Conservation (phyloP, 2,888 invertebrate species). For the Drosophila greeni region DNA sequence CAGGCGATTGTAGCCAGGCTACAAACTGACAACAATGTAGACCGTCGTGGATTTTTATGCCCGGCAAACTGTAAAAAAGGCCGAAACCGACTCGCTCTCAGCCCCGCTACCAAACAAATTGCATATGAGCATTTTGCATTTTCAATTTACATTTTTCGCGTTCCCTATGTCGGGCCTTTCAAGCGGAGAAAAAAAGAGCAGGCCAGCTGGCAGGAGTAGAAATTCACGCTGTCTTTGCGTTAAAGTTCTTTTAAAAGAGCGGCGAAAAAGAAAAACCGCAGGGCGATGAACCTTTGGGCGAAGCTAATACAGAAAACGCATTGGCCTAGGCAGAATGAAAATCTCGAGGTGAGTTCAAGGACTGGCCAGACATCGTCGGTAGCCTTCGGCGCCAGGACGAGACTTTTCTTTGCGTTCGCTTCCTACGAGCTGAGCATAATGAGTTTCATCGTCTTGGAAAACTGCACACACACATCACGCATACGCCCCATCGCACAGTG, state of each 20-base stretch:
- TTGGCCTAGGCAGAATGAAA: slow-evolving; percentile 20
- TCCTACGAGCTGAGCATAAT: slow-evolving; percentile 21
- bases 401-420: slow-evolving; percentile 17
- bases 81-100: slow-evolving; percentile 35
- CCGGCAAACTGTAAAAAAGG: slow-evolving; percentile 52
- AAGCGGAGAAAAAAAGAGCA: background rate
- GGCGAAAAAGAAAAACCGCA: slow-evolving; percentile 3
- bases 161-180: slow-evolving; percentile 36
- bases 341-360: slow-evolving; percentile 42
- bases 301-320: slow-evolving; percentile 23
- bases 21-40: slow-evolving; percentile 56
- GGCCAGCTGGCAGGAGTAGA: slow-evolving; percentile 41
- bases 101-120: slow-evolving; percentile 56
- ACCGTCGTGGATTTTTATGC: slow-evolving; percentile 49
- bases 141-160: slow-evolving; percentile 64
- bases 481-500: slow-evolving; percentile 32
- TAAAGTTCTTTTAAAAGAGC: slow-evolving; percentile 33
- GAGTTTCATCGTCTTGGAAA: slow-evolving; percentile 24
- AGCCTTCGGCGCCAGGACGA: slow-evolving; percentile 29
- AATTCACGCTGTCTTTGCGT: slow-evolving; percentile 43
- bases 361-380: slow-evolving; percentile 32
- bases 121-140: slow-evolving; percentile 69
- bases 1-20: slow-evolving; percentile 59
- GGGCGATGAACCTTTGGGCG: slow-evolving; percentile 17
- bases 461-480: slow-evolving; percentile 19